Evolutionary conservation across 2,888 invertebrate genomes (phyloP), one percentile per base, ranked within the genome.

Genomic region (Machimus atricapillus): DNA sequence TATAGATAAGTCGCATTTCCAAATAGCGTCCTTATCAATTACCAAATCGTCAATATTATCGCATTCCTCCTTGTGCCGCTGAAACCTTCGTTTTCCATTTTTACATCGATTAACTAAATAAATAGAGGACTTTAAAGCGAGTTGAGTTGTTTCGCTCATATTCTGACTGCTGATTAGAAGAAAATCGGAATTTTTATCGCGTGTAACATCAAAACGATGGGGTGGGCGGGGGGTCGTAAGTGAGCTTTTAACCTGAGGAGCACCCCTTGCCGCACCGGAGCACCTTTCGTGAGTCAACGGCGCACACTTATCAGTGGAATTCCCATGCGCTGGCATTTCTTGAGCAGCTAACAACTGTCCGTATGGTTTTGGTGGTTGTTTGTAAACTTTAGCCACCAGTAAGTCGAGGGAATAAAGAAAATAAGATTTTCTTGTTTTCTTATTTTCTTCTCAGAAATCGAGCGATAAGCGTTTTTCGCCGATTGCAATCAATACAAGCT

Each of bases 1-100:
- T 91, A n/a, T n/a, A 0, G 96, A 94, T 90, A 97, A 93, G 90
- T 95, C 95, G 0, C 97, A 97, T 12, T 94, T 93, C 97, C 97
- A 97, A 85, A 97, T 93, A 87, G 95, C 93, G 86, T 94, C 93
- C 89, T 95, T 95, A 19, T 94, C 94, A n/a, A 96, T 91, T 89
- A 95, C 94, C 23, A 95, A 92, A 87, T 93, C 93, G 5, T 93
- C 92, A 27, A 97, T 93, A 85, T 94, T 94, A 16, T 94, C 95
- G 90, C 95, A 96, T 7, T 96, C 94, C 3, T 92, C 91, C 0
- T 96, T 95, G 81, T 94, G 93, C 97, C 97, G 97, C 19, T 91
- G 93, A 97, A 93, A 91, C 95, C 95, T 89, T 95, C 94, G 90
- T 97, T 97, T 90, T 91, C 96, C 96, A 96, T 88, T 91, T 91